Evolutionary conservation across 2,888 invertebrate genomes (phyloP).

Genomic region (Hypomecis atomaria): DNA sequence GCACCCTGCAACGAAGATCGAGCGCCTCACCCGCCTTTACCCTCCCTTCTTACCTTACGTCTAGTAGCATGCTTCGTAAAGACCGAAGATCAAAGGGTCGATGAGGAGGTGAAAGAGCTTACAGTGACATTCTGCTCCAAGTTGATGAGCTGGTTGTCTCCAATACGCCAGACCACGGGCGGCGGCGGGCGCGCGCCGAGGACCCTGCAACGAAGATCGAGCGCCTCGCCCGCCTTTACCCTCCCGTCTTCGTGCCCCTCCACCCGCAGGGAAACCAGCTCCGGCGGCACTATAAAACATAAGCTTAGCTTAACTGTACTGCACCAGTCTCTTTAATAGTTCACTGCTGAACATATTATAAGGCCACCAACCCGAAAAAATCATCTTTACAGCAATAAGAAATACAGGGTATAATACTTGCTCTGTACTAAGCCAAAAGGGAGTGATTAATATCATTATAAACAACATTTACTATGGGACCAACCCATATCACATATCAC

Average conservation of each 20-base stretch:
- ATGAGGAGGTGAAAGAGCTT: no score
- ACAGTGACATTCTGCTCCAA: conserved; percentile 70
- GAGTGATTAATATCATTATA: no score
- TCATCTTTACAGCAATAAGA: no score
- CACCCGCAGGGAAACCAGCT: conserved; percentile 65
- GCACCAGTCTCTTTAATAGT: no score
- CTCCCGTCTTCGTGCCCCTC: conserved; percentile 43
- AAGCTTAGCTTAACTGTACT: not conserved
- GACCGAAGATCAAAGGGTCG: no score
- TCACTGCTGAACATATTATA: no score
- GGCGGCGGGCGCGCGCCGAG: conserved; percentile 74
- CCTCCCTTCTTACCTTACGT: conserved; percentile 33
- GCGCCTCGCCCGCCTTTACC: conserved; percentile 59
- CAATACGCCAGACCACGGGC: conserved; percentile 63
- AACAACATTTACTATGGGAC: no score
- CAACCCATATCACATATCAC: no score
- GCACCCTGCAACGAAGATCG: conserved; percentile 69
- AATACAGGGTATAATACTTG: no score
- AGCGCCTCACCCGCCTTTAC: conserved; percentile 62
- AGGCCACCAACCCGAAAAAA: no score
- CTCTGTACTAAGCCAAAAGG: no score
- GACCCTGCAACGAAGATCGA: conserved; percentile 71
- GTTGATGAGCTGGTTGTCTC: conserved; percentile 59
- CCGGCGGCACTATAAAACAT: conserved; percentile 68
- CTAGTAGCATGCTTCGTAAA: no score